phyloP scores from a whole-genome alignment of 1,140 invertebrate species.

The Leptopilina boulardi region DNA sequence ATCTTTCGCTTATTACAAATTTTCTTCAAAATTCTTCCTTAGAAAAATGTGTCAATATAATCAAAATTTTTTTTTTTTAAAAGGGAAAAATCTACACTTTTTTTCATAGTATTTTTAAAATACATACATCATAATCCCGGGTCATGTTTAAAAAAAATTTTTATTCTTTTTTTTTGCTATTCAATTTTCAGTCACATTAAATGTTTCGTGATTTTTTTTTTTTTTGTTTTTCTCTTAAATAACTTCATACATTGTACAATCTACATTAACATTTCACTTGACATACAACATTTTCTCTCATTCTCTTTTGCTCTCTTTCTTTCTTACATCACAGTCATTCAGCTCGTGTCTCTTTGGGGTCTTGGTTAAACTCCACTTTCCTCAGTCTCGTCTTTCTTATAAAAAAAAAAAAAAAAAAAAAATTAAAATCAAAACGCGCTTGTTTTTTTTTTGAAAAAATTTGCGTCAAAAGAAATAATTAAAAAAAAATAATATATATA shows the following conservation, averaged over 20 bases:
- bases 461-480: slow-evolving; percentile 34
- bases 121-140: too few species aligned
- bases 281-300: not conserved
- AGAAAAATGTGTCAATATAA: not conserved
- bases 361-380: slow-evolving; percentile 49
- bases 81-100: too few species aligned
- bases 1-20: slow-evolving; percentile 30
- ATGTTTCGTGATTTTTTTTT: not conserved
- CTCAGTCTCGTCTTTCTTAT: slow-evolving; percentile 49
- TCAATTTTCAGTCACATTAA: too few species aligned
- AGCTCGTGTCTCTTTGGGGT: slow-evolving; percentile 60
- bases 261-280: slow-evolving; percentile 8
- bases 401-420: not conserved
- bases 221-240: not conserved
- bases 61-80: not conserved
- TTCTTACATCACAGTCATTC: slow-evolving; percentile 65
- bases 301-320: slow-evolving; percentile 30
- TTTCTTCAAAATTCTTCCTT: not conserved
- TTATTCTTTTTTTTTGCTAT: too few species aligned
- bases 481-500: slow-evolving; percentile 36
- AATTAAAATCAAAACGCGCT: slow-evolving; percentile 19
- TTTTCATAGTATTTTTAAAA: too few species aligned
- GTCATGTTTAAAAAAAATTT: too few species aligned
- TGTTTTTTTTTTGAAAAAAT: slow-evolving; percentile 19
- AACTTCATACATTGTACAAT: slow-evolving; percentile 8